A percentile compares a stretch with the other conserved stretches of the same genome.
Evolutionary conservation across 2,888 invertebrate species (phyloP).

Genomic region (Prosapia bicincta): DNA sequence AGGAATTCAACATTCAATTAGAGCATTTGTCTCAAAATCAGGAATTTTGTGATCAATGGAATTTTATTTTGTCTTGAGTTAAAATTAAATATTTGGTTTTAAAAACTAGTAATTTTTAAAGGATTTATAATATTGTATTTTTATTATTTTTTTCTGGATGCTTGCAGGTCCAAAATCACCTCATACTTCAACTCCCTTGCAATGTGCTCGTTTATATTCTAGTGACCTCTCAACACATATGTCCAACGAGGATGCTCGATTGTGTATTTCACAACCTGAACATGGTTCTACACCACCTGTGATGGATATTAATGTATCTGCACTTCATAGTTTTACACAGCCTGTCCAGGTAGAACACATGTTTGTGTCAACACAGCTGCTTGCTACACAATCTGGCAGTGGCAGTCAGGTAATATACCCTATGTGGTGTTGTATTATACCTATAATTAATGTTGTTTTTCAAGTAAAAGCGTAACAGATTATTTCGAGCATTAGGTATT

Average conservation of each 20-base stretch:
- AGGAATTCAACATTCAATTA: too few relatives aligned
- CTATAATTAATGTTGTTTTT: too few relatives aligned
- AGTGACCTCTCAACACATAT: conserved; percentile 37
- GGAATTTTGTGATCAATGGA: too few relatives aligned
- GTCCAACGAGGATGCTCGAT: conserved; percentile 40
- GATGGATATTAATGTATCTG: background rate
- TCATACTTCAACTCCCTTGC: background rate
- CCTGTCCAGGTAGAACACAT: conserved; percentile 80
- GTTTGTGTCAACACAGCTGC: conserved; percentile 66
- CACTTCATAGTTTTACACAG: conserved; percentile 74
- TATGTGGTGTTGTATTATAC: too few relatives aligned
- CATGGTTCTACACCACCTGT: background rate
- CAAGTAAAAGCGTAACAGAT: too few relatives aligned
- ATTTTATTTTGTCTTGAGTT: too few relatives aligned
- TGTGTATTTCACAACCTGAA: conserved; percentile 48
- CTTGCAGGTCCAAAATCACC: conserved; percentile 3
- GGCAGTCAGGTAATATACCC: conserved; percentile 31
- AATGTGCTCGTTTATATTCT: conserved; percentile 37
- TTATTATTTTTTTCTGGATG: conserved; percentile 22
- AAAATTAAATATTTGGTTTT: too few relatives aligned
- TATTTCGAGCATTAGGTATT: too few relatives aligned
- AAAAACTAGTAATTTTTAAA: too few relatives aligned
- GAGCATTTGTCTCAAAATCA: too few relatives aligned
- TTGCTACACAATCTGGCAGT: conserved; percentile 50
- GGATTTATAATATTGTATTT: too few relatives aligned